Conservation (phyloP, 2,888 invertebrate genomes). For the Tipula confusa region DNA sequence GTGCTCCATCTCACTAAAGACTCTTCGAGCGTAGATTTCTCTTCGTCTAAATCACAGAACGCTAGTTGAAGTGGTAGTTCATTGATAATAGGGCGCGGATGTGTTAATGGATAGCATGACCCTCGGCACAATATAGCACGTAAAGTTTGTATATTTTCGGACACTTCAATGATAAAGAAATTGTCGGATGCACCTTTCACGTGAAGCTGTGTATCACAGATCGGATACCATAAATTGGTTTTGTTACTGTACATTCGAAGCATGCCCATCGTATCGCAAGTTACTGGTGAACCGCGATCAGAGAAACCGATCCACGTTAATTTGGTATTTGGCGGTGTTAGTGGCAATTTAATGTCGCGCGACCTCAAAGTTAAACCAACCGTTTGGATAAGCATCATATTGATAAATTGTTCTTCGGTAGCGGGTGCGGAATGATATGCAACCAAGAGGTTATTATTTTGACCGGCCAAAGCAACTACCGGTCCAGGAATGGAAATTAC, state of each 20-base stretch:
- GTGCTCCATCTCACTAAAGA: constrained; percentile 62
- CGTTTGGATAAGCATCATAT: constrained; percentile 53
- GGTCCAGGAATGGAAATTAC: constrained; percentile 66
- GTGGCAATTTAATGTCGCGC: constrained; percentile 57
- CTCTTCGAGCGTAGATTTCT: constrained; percentile 80
- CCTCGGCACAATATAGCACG: constrained; percentile 85
- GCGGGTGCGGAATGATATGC: constrained; percentile 61
- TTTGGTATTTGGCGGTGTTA: constrained; percentile 60
- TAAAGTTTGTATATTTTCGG: constrained; percentile 71
- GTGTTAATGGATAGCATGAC: constrained; percentile 78
- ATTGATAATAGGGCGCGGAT: constrained; percentile 76
- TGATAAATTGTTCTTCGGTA: constrained; percentile 55
- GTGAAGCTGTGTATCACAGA: constrained; percentile 68
- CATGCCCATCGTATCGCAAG: constrained; percentile 71
- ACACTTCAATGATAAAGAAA: constrained; percentile 72
- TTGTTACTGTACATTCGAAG: constrained; percentile 66
- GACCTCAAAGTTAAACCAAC: constrained; percentile 51
- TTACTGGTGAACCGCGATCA: constrained; percentile 74
- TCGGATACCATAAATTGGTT: constrained; percentile 74
- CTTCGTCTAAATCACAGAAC: constrained; percentile 69
- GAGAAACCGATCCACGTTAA: constrained; percentile 76
- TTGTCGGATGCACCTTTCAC: constrained; percentile 70
- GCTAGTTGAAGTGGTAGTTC: constrained; percentile 73
- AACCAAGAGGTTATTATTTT: constrained; percentile 58
- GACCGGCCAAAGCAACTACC: constrained; percentile 63